Evolutionary conservation across 2,113 vertebrate species (phyloP).

Genomic region (Ovis aries): DNA sequence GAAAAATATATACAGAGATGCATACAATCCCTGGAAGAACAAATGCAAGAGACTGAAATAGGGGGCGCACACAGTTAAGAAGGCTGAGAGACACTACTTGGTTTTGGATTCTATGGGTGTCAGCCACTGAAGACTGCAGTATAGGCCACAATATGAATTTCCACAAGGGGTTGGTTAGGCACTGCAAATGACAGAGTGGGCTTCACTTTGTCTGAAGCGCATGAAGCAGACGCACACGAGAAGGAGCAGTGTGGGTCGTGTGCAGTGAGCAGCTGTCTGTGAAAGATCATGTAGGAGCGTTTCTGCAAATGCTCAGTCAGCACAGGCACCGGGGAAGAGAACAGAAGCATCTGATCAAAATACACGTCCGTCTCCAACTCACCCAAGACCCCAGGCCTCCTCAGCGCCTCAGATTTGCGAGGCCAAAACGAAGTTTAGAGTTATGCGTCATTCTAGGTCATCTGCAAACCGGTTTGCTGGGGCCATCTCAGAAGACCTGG

Average conservation of each 20-base stretch:
- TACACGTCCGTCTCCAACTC: background rate
- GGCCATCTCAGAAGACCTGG: background rate
- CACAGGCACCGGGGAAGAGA: background rate
- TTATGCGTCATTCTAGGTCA: background rate
- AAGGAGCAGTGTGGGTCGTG: background rate
- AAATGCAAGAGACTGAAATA: background rate
- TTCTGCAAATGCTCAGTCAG: background rate
- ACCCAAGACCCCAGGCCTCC: background rate
- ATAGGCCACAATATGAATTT: constrained; percentile 29
- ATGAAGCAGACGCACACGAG: background rate
- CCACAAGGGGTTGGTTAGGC: background rate
- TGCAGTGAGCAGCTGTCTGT: background rate
- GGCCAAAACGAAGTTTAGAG: background rate
- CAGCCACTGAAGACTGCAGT: background rate
- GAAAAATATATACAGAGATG: background rate
- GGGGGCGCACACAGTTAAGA: background rate
- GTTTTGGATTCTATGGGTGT: constrained; percentile 30
- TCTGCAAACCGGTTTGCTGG: background rate
- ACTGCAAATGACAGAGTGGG: background rate
- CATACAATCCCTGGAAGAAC: constrained; percentile 14
- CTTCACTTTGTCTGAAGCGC: background rate
- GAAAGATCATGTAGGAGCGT: background rate
- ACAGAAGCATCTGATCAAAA: background rate
- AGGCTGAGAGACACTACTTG: background rate
- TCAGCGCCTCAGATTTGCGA: background rate